Evolutionary conservation across 2,888 invertebrate genomes (phyloP).

Genomic region (Eustalomyia histrio): DNA sequence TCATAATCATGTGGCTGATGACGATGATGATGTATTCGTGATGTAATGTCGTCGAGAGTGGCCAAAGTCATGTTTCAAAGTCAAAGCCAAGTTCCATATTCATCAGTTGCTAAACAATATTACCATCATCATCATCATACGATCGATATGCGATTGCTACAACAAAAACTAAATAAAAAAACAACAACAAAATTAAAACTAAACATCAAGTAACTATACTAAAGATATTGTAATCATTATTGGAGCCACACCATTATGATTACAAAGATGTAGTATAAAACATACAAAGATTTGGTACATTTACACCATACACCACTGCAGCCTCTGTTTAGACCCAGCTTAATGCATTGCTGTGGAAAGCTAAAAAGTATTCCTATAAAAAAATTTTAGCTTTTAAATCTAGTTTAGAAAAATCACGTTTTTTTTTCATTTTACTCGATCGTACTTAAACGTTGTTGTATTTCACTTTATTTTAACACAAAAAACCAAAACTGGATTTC

Average conservation of each 20-base stretch:
- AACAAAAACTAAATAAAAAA: slow-evolving; percentile 39
- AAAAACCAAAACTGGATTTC: slow-evolving; percentile 70
- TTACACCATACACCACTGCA: slow-evolving; percentile 39
- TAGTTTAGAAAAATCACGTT: slow-evolving; percentile 67
- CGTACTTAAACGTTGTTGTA: slow-evolving; percentile 44
- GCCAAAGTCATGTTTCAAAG: slow-evolving; percentile 72
- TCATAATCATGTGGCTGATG: slow-evolving; percentile 9
- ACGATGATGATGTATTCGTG: slow-evolving; percentile 71
- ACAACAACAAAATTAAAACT: slow-evolving; percentile 22
- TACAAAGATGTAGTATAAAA: slow-evolving; percentile 1
- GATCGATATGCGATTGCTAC: slow-evolving; percentile 37
- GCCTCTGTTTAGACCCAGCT: slow-evolving; percentile 7
- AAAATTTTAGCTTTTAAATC: slow-evolving; percentile 64
- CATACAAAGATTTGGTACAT: slow-evolving; percentile 41
- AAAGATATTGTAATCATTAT: slow-evolving; percentile 52
- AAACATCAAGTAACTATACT: slow-evolving; percentile 18
- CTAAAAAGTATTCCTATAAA: slow-evolving; percentile 14
- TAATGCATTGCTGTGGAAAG: slow-evolving; percentile 1
- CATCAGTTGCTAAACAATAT: slow-evolving; percentile 70
- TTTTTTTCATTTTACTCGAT: slow-evolving; percentile 35
- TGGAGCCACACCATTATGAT: slow-evolving; percentile 36
- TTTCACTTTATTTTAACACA: slow-evolving; percentile 53
- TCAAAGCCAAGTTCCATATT: slow-evolving; percentile 78
- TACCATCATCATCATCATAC: slow-evolving; percentile 43
- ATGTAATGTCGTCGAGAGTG: slow-evolving; percentile 72